Conservation (phyloP, 2,888 invertebrate genomes). For the Heliconius hortense region DNA sequence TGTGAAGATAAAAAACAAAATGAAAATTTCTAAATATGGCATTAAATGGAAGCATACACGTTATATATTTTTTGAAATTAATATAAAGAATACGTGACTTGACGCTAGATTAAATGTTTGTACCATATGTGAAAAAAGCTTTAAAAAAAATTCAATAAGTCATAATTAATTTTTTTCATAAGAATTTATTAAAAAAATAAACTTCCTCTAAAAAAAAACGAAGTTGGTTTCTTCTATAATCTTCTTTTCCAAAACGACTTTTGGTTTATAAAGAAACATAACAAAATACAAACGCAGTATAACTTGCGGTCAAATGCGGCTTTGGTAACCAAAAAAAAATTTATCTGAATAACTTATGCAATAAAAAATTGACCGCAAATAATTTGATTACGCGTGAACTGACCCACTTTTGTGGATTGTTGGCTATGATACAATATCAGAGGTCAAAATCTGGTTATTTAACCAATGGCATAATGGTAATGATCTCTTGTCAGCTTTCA, state of each 20-base stretch:
- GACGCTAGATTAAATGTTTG: no score
- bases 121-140: no score
- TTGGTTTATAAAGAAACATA: not conserved
- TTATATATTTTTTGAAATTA: no score
- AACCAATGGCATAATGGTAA: not conserved
- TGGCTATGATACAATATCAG: conserved; percentile 20
- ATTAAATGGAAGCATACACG: no score
- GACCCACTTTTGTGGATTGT: conserved; percentile 11
- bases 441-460: conserved; percentile 8
- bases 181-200: no score
- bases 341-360: not conserved
- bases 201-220: not conserved
- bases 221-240: not conserved
- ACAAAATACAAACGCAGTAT: not conserved
- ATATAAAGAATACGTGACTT: no score
- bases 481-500: not conserved
- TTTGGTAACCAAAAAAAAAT: conserved; percentile 1
- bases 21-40: no score
- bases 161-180: no score
- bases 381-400: conserved; percentile 26
- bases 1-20: no score
- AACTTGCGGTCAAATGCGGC: conserved; percentile 1
- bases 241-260: not conserved
- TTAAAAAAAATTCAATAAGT: no score
- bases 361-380: conserved; percentile 20